phyloP scores from a whole-genome alignment of 2,113 vertebrate genomes.

The Pavo muticus region DNA sequence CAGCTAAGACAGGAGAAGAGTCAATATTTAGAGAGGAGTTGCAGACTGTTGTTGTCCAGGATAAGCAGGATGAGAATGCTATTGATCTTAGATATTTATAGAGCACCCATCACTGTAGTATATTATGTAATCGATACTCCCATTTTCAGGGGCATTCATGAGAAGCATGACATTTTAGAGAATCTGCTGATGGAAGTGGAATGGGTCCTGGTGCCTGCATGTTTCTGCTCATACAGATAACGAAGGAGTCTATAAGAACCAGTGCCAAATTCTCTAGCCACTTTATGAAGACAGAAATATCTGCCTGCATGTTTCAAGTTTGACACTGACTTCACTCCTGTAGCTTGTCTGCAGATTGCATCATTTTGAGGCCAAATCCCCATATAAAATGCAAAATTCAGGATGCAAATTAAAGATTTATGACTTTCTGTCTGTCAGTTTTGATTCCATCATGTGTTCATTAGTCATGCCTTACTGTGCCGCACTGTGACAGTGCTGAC shows the following conservation, averaged over 20 bases:
- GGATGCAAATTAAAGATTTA: slow-evolving; percentile 47
- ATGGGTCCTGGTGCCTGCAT: background rate
- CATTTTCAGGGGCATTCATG: slow-evolving; percentile 2
- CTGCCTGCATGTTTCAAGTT: background rate
- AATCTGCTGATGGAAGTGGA: background rate
- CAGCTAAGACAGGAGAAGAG: background rate
- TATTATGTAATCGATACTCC: slow-evolving; percentile 6
- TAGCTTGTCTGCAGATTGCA: background rate
- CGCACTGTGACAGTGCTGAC: slow-evolving; percentile 14
- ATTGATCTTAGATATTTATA: background rate
- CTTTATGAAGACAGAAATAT: background rate
- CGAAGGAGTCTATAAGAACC: background rate
- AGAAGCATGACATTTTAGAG: background rate
- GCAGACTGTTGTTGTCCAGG: background rate
- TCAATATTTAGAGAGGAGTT: slow-evolving; percentile 15
- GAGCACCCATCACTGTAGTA: background rate
- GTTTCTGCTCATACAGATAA: background rate
- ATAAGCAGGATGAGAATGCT: background rate
- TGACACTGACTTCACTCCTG: background rate
- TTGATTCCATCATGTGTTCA: slow-evolving; percentile 57
- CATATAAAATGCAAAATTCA: slow-evolving; percentile 49
- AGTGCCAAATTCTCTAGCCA: background rate
- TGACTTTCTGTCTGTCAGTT: slow-evolving; percentile 22
- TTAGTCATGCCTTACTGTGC: slow-evolving; percentile 7
- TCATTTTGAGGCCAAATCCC: background rate